Evolutionary conservation across 2,113 vertebrate species (phyloP), one percentile per base, ranked within the genome.

Genomic region (Pelvicachromis taeniatus): DNA sequence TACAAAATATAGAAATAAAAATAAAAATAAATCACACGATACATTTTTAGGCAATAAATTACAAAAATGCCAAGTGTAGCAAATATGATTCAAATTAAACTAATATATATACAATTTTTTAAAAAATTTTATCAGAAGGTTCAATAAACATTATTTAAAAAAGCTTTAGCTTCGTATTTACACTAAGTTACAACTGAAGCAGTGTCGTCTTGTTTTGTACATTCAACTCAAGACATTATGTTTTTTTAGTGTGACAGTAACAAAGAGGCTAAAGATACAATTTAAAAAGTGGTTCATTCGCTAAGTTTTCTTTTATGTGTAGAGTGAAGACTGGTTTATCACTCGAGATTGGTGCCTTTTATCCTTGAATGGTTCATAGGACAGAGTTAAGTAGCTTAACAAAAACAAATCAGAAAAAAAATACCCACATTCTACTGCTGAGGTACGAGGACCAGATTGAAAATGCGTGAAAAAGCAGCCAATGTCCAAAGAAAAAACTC

Each of bases 371-470:
- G 31, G 38, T 38, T 61, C 17, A 61, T 12, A 61, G 58, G 58
- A 35, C 17, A 61, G 58, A 35, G 31, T 61, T 61, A 11, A 61
- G 58, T n/a, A n/a, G 10, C 19, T 33, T 31, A 59, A 59, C 56
- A 35, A 35, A 6, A 35, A 35, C 5, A 63, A 63, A 35, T 35
- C 35, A 17, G 3, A 61, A 58, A 55, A 55, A 26, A 7, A 23
- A 38, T 9, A 0, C 0, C 2, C 14, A 19, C 56, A 59, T 59
- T 59, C 56, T 3, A 31, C 8, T 59, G 26, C 14, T 59, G 29
- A 33, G 8, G 29, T 59, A 59, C 2, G 2, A 59, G 29, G 56
- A 17, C 56, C 17, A 31, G 56, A 17, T 59, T 59, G 29, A 59
- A 59, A 59, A 59, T 17, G 14, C 31, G 14, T 59, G 56, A 59